These are phyloP conservation scores for Drosophila ezoana DNA, from an alignment of 2,888 invertebrate species.

Conservation along the genomic window DNA sequence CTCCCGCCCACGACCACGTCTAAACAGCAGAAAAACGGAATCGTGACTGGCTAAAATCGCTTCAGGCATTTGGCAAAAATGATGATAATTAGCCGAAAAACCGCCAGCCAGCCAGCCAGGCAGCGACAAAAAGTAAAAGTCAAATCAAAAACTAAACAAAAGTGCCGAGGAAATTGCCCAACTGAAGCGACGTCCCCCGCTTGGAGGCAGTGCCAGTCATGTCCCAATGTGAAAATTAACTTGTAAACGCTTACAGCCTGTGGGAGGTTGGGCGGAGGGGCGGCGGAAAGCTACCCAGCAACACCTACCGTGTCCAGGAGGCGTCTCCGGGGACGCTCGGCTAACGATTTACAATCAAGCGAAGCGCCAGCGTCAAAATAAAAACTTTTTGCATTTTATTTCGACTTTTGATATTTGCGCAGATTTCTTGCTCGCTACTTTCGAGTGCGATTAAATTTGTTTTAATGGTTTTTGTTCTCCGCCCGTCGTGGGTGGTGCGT, in stretches of 20 bases:
- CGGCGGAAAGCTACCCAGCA: slow-evolving; percentile 1
- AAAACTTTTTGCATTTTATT: slow-evolving; percentile 79
- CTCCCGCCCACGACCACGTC: slow-evolving; percentile 32
- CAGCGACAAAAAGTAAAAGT: slow-evolving; percentile 68
- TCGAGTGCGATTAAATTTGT: slow-evolving; percentile 85
- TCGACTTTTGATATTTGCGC: slow-evolving; percentile 74
- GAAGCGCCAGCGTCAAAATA: slow-evolving; percentile 71
- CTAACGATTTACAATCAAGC: slow-evolving; percentile 83
- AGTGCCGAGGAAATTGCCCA: slow-evolving; percentile 67
- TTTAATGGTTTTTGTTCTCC: slow-evolving; percentile 83
- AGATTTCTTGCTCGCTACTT: slow-evolving; percentile 73
- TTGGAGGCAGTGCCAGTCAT: slow-evolving; percentile 56
- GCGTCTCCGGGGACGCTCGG: slow-evolving; percentile 61
- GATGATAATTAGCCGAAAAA: slow-evolving; percentile 81
- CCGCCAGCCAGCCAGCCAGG: slow-evolving; percentile 29
- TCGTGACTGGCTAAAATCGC: slow-evolving; percentile 56
- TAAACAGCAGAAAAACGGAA: slow-evolving; percentile 57
- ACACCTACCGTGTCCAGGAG: slow-evolving; percentile 30
- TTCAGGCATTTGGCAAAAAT: slow-evolving; percentile 79
- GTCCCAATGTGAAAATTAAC: slow-evolving; percentile 83
- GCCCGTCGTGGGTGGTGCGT: not conserved
- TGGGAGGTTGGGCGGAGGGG: not conserved
- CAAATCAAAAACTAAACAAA: slow-evolving; percentile 82
- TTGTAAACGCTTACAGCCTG: slow-evolving; percentile 69
- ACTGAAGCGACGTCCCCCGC: slow-evolving; percentile 5